Evolutionary conservation across 1,140 invertebrate genomes (phyloP).

Genomic region (Drosophila chauvacae): DNA sequence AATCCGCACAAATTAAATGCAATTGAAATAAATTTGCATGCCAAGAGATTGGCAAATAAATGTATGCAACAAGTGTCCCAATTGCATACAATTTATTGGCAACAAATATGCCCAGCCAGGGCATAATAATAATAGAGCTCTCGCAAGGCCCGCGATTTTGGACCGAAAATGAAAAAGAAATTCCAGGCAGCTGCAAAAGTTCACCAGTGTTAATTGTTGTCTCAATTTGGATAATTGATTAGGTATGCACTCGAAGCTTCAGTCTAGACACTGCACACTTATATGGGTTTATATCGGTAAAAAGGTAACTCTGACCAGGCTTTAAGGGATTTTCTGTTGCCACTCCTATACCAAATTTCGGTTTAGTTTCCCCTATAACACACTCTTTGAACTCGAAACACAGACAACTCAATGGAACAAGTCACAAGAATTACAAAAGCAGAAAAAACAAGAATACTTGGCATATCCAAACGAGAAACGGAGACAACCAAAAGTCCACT

Average conservation of each 20-base stretch:
- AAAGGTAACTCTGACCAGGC: conserved; percentile 1
- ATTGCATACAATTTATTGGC: conserved; percentile 82
- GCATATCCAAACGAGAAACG: conserved; percentile 45
- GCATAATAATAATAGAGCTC: conserved; percentile 18
- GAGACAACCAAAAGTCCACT: conserved; percentile 43
- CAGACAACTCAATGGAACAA: conserved; percentile 36
- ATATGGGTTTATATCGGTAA: neutral
- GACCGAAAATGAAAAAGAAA: neutral
- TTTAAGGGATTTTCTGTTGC: too few relatives aligned
- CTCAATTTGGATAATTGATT: conserved; percentile 73
- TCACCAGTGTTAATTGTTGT: conserved; percentile 77
- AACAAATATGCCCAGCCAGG: conserved; percentile 56
- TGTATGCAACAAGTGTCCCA: conserved; percentile 78
- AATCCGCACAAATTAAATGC: conserved; percentile 81
- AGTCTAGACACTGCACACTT: conserved; percentile 15
- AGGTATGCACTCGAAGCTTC: conserved; percentile 6
- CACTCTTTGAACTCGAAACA: neutral
- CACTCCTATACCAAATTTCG: conserved; percentile 12
- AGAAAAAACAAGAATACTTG: conserved; percentile 22
- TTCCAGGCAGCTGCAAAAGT: conserved; percentile 49
- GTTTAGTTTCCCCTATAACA: neutral
- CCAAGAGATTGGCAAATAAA: conserved; percentile 61
- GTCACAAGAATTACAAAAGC: conserved; percentile 4
- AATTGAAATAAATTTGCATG: conserved; percentile 82
- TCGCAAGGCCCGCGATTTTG: conserved; percentile 6